Base-by-base conservation (phyloP, 2,797 vertebrate genomes). In the Arremon brunneinucha region DNA sequence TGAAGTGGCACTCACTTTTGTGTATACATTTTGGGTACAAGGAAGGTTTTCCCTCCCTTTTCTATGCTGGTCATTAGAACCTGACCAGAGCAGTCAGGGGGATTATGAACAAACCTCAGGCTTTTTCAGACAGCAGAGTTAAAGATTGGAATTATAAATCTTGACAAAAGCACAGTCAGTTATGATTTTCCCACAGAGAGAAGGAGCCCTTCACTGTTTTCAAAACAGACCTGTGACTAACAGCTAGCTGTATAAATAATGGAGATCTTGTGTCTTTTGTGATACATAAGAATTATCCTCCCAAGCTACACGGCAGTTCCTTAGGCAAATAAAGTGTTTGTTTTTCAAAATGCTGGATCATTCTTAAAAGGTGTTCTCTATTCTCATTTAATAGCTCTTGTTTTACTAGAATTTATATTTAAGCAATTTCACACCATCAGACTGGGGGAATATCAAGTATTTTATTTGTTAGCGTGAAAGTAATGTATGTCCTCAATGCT, bases 141-240 rank as follows among this genome's bases (percentile, higher is more conserved):
- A 81, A 20, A 75, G 49, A 64, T 4, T 84, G 24, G 63, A 56
- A 17, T 20, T 72, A 67, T 46, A 94, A 91, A 76, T 83, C 56
- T 79, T 67, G 44, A 84, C 47, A 94, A 93, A 95, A 92, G 44
- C 70, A 74, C 64, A 90, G 62, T 65, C 59, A 53, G 53, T 80
- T 89, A 34, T 24, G 67, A 34, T 94, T 87, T 92, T 87, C 53
- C 46, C 72, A 41, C 43, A 47, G 68, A 90, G 71, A 79, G 52
- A 49, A 84, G 37, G 21, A 95, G 18, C 60, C 69, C 46, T 89
- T 80, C 72, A 69, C 76, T 89, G 68, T 91, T 94, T 95, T 91
- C 46, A 59, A 86, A 90, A 94, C 71, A 89, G 83, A 77, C n/a
- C 75, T 75, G 68, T 93, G 89, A 90, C 84, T 94, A 92, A 95